Evolutionary conservation across 2,888 invertebrate genomes (phyloP).

Genomic region (Linnaemya vulpina): DNA sequence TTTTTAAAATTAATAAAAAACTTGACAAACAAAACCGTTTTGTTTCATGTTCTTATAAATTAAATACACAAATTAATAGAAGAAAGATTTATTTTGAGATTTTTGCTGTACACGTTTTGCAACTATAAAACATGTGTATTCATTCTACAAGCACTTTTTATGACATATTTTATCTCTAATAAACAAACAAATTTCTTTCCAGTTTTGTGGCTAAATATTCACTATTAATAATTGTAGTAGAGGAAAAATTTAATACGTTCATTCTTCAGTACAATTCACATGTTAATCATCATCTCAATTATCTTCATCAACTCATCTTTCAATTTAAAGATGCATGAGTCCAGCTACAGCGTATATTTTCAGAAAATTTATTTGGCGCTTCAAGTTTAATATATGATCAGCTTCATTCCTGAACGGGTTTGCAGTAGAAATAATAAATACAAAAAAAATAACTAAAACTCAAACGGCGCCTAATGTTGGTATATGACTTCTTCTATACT

Average conservation of each 20-base stretch:
- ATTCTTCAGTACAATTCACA: constrained; percentile 5
- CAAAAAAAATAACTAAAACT: neutral
- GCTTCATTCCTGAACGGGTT: constrained; percentile 10
- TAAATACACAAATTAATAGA: no score
- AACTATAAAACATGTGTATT: neutral
- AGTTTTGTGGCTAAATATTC: neutral
- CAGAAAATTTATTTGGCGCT: neutral
- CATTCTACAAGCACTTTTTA: neutral
- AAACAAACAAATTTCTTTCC: neutral
- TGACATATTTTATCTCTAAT: neutral
- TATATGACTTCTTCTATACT: neutral
- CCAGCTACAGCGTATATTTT: neutral
- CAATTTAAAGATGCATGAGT: neutral
- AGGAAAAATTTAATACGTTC: neutral
- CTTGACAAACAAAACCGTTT: no score
- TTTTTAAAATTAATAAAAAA: no score
- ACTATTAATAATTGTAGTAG: neutral
- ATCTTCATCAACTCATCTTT: neutral
- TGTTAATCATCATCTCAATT: neutral
- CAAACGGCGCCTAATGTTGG: constrained; percentile 13
- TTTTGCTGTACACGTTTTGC: neutral
- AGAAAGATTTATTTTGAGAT: no score
- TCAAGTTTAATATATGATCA: neutral
- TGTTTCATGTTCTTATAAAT: no score
- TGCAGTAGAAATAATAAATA: constrained; percentile 15